Conservation (phyloP, 1,140 invertebrate genomes). For the Eriosoma lanigerum region DNA sequence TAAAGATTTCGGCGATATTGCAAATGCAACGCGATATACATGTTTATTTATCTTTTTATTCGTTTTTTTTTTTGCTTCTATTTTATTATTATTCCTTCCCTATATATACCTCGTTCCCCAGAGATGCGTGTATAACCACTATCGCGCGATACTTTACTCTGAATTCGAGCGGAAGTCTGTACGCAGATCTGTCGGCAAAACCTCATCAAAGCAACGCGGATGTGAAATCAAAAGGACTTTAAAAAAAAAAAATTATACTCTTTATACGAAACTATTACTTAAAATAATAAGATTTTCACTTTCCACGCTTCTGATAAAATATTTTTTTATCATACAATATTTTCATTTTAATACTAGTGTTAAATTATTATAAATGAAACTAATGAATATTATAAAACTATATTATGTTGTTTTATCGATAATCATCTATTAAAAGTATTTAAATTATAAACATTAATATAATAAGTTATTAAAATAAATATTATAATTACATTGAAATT, state of each 20-base stretch:
- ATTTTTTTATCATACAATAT: too few species aligned
- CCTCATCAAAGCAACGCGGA: slow-evolving; percentile 8
- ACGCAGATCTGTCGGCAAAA: slow-evolving; percentile 27
- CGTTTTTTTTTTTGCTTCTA: neutral
- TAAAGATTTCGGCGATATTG: slow-evolving; percentile 45
- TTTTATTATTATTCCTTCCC: neutral
- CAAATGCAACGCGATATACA: slow-evolving; percentile 27
- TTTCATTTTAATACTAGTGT: too few species aligned
- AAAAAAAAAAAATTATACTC: neutral
- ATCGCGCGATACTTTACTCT: neutral
- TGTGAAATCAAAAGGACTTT: slow-evolving; percentile 20
- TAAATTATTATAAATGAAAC: too few species aligned
- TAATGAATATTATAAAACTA: too few species aligned
- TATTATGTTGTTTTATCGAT: too few species aligned
- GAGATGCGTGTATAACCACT: neutral
- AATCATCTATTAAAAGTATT: too few species aligned
- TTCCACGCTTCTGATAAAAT: too few species aligned
- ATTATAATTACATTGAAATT: too few species aligned
- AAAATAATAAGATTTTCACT: too few species aligned
- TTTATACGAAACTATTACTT: too few species aligned
- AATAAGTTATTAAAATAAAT: too few species aligned
- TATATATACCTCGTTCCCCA: neutral
- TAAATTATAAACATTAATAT: too few species aligned
- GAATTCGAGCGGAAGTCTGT: neutral
- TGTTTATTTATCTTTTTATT: slow-evolving; percentile 4